Base-by-base conservation (phyloP, 1,140 invertebrate genomes). In the Heliconius hermathena region DNA sequence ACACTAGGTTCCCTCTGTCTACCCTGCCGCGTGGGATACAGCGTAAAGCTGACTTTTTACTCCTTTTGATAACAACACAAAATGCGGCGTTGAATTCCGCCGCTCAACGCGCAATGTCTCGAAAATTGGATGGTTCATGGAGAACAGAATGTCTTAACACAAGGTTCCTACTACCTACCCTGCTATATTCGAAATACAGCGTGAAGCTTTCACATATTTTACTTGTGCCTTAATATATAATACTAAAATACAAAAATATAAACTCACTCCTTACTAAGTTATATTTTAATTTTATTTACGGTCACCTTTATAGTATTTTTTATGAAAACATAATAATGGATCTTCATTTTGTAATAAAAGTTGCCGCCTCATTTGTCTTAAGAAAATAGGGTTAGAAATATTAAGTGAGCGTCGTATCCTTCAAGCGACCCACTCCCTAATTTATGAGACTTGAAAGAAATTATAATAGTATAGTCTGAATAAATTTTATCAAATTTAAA, bases 291-390 rank as follows among this genome's bases (percentile, higher is more conserved):
- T 16, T 66, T 29, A 66, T 29, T 66, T 29, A 66, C 26, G 26
- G 26, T 66, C 3, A 29, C 60, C 22, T 29, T 66, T 13, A 66
- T 5, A 66, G 1, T 22, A 66, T 22, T 66, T 66, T 66, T 66
- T 66, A 66, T 29, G 26, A 66, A 22, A 66, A 29, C 4, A 60
- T 33, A 74, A 38, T 74, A 74, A 74, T 60, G 26, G 52, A n/a
- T 49, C 33, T 74, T 49, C 20, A 36, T 57, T 74, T 46, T 38
- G 20, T 70, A 46, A 71, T 36, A 70, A 76, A 79, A 74, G 60
- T 54, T 71, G 20, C 60, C 80, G 80, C 49, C 74, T 82, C 85
- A 86, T 86, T 86, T 83, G 81, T 85, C 85, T 87, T 82, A 75
- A 81, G 72, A 82, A 83, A 84, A 82, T 76, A 85, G 73, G 80